phyloP scores from a whole-genome alignment of 2,888 invertebrate genomes.

The Pycnomerus fuliginosus region DNA sequence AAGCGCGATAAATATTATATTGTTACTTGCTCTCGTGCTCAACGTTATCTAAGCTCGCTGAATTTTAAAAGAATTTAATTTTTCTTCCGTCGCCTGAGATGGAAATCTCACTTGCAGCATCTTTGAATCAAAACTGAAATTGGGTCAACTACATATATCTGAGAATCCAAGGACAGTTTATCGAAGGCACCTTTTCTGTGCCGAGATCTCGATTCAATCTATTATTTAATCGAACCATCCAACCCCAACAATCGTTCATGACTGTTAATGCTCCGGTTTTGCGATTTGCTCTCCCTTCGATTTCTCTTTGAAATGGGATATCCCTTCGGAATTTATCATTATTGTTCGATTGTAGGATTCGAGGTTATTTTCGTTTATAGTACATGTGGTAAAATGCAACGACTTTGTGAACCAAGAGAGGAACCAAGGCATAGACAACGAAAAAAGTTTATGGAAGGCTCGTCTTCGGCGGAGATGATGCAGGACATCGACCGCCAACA shows the following conservation, averaged over 20 bases:
- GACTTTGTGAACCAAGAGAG: constrained; percentile 6
- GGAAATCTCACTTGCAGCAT: no score
- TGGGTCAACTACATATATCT: no score
- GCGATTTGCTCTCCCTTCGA: background rate
- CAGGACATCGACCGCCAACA: constrained; percentile 26
- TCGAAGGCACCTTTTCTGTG: no score
- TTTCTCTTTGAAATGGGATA: background rate
- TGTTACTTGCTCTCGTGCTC: no score
- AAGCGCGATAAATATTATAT: no score
- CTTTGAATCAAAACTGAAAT: no score
- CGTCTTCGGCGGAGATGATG: constrained; percentile 24
- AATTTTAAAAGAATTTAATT: no score
- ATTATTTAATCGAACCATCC: background rate
- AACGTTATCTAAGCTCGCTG: no score
- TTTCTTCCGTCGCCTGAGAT: no score
- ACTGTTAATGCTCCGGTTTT: background rate
- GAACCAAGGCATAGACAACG: constrained; percentile 18
- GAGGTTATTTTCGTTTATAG: constrained; percentile 13
- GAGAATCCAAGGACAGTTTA: no score
- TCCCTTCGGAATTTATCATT: background rate
- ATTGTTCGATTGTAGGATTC: constrained; percentile 10
- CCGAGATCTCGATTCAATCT: background rate
- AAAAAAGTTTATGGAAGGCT: constrained; percentile 28
- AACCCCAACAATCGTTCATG: background rate
- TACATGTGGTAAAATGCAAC: constrained; percentile 7